phyloP scores from a whole-genome alignment of 1,140 invertebrate species.

The Holotrichia oblita region DNA sequence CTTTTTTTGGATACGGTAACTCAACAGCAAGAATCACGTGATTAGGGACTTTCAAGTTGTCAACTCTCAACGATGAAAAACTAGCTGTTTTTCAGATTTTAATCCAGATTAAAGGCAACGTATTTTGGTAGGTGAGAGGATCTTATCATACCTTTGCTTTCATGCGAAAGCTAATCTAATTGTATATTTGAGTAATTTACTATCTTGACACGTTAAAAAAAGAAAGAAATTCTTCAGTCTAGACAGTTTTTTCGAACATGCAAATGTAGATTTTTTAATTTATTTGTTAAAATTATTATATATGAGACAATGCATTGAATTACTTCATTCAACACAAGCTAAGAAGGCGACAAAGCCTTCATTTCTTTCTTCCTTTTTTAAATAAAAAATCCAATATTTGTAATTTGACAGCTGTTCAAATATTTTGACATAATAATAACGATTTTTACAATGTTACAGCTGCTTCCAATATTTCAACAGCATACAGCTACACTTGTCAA shows the following conservation, averaged over 20 bases:
- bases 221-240: background rate
- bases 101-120: background rate
- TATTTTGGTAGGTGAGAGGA: background rate
- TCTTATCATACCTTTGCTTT: too few species aligned
- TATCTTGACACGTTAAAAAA: background rate
- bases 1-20: background rate
- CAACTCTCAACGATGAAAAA: background rate
- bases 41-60: background rate
- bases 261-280: background rate
- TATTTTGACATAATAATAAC: too few species aligned
- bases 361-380: too few species aligned
- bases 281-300: too few species aligned
- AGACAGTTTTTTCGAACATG: background rate
- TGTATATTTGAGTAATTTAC: background rate
- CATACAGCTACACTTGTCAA: too few species aligned
- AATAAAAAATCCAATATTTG: too few species aligned
- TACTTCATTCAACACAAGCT: background rate
- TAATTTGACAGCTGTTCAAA: too few species aligned
- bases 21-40: too few species aligned
- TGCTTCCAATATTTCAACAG: too few species aligned
- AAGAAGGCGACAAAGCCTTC: too few species aligned
- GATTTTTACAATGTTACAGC: too few species aligned
- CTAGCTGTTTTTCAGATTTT: background rate
- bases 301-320: too few species aligned
- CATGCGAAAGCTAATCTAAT: background rate